Conservation (phyloP, 2,113 vertebrate species). For the Setophaga petechia region DNA sequence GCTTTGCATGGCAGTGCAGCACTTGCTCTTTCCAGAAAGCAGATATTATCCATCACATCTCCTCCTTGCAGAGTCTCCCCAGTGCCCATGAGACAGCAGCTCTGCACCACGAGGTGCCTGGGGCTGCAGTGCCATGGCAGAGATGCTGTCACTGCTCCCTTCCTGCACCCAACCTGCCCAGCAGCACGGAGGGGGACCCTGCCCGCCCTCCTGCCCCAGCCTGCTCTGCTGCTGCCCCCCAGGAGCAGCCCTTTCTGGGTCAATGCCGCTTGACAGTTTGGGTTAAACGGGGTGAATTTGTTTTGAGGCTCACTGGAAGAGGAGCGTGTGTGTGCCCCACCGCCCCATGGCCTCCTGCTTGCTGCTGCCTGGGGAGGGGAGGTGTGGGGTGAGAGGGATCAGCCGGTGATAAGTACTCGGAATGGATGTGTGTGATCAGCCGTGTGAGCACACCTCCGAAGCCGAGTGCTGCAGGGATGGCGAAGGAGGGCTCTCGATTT, state of each 20-base stretch:
- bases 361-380: neutral
- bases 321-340: neutral
- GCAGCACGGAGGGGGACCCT: neutral
- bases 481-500: rapidly evolving
- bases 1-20: neutral
- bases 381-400: neutral
- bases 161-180: neutral
- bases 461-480: neutral
- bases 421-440: neutral
- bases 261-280: neutral
- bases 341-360: neutral
- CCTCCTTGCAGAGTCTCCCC: neutral
- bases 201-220: neutral
- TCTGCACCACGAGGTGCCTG: rapidly evolving
- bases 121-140: neutral
- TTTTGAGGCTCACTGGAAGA: neutral
- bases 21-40: neutral
- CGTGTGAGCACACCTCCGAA: neutral
- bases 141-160: neutral
- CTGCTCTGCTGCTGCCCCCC: neutral
- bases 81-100: neutral
- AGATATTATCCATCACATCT: rapidly evolving
- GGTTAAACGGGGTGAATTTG: constrained; percentile 18
- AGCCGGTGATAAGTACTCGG: rapidly evolving
- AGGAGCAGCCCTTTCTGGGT: neutral